Evolutionary conservation across 1,140 invertebrate species (phyloP), one percentile per base, ranked within the genome.

Genomic region (Grapholita molesta): DNA sequence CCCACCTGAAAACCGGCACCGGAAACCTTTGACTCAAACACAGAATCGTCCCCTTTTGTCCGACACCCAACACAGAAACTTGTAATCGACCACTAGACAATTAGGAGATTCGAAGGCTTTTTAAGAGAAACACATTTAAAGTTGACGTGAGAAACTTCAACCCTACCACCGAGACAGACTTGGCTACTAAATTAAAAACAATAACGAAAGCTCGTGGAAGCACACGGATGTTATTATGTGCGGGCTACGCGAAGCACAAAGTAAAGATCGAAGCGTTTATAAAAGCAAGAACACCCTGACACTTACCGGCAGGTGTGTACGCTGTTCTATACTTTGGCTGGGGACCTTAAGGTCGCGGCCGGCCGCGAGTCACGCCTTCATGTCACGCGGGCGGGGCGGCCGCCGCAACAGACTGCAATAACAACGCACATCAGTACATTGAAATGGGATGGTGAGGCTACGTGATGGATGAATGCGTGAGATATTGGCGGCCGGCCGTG

Each of bases 71-170:
- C 64, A 84, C 81, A 64, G 90, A 86, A 70, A 93, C 92, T 82
- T 94, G 93, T 73, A 94, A 86, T 57, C 92, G 92, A 88, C 88
- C 93, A 48, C 93, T 94, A 21, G 93, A 93, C 52, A 95, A 89
- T 94, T 95, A 52, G 95, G 95, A 28, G 94, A 68, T 94, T 94
- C 74, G 94, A 94, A 3, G 95, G 95, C 84, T 95, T 94, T 95
- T 88, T 30, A 91, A 82, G 73, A 76, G 72, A 70, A 75, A 75
- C 71, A 73, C 55, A 61, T 61, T 32, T 28, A 61, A 25, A 30
- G 24, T 61, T 30, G 55, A 30, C 55, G 25, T 61, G 55, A 28
- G 55, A 61, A 61, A 15, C n/a, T 15, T 28, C 25, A 61, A 61
- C 55, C 55, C 55, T 61, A 61, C 55, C 55, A 61, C 55, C 55